Evolutionary conservation across 2,888 invertebrate genomes (phyloP), one percentile per base, ranked within the genome.

Genomic region (Harmothoe impar): DNA sequence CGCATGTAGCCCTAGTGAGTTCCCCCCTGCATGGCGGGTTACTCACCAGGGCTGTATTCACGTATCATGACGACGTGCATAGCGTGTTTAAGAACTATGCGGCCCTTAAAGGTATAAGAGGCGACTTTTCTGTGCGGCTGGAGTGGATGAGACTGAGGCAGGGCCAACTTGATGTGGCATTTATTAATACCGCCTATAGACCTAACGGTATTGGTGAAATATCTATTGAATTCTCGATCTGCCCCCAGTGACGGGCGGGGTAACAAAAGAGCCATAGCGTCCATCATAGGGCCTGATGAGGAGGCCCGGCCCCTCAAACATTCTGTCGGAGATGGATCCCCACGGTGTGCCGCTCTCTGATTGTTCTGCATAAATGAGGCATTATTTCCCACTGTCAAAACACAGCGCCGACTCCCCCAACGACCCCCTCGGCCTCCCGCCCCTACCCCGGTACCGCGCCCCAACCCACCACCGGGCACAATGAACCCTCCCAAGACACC

Each of bases 171-270:
- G 62, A 62, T 62, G 62, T 62, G 62, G 62, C 62, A 20, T 62
- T 62, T 62, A 62, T 62, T 62, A 20, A 62, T 62, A 62, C 62
- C 1, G 62, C 62, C 62, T 62, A 62, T 62, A 62, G 62, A 62
- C 62, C 62, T 62, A 62, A 62, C 62, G 62, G n/a, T 62, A 62
- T 62, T 62, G 62, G 62, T 62, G 62, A 62, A 62, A 62, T 62
- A 62, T 62, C 62, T 62, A 62, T 62, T 62, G 62, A 62, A 62
- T 62, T 62, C 62, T n/a, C 23, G 0, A 62, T 62, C 62, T n/a
- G 23, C 62, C 62, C 62, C 62, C n/a, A 7, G 62, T 62, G 62
- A n/a, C 43, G 62, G 23, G 23, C 7, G 20, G 62, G 62, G 62
- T 62, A 62, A 62, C n/a, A 62, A 62, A 62, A 62, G 23, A 5